These are phyloP conservation scores for Stenotaenia linearis DNA, from an alignment of 2,888 invertebrate species.

Conservation along the genomic window DNA sequence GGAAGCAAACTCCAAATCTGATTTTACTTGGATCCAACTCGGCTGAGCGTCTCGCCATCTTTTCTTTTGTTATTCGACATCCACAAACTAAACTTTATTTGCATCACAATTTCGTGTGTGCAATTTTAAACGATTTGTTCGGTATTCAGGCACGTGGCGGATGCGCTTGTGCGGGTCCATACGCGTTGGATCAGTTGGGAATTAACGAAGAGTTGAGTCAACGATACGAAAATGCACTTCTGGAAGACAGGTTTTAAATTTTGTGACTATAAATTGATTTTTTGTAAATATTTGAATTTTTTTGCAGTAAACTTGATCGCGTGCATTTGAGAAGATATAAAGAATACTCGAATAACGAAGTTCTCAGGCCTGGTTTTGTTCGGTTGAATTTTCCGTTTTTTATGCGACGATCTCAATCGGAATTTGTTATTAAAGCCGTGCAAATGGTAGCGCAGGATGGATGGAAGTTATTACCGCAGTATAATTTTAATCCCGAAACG, in stretches of 20 bases:
- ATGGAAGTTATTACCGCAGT: slow-evolving; percentile 82
- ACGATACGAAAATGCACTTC: slow-evolving; percentile 65
- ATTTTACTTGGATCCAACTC: slow-evolving; percentile 29
- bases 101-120: slow-evolving; percentile 81
- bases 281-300: neutral
- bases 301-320: slow-evolving; percentile 52
- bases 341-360: slow-evolving; percentile 58
- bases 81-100: slow-evolving; percentile 66
- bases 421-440: slow-evolving; percentile 74
- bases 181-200: slow-evolving; percentile 74
- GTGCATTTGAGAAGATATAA: slow-evolving; percentile 51
- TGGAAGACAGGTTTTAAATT: slow-evolving; percentile 55
- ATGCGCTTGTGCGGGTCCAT: slow-evolving; percentile 73
- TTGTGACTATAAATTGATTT: neutral
- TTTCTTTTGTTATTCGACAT: slow-evolving; percentile 79
- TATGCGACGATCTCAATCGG: slow-evolving; percentile 69
- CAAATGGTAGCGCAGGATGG: slow-evolving; percentile 80
- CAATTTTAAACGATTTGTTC: slow-evolving; percentile 82
- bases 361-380: slow-evolving; percentile 78
- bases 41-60: slow-evolving; percentile 63
- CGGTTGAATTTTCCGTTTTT: slow-evolving; percentile 80
- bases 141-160: slow-evolving; percentile 75
- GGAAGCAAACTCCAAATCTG: slow-evolving; percentile 38
- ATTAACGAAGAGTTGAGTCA: slow-evolving; percentile 69
- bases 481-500: slow-evolving; percentile 76